Evolutionary conservation across 2,797 vertebrate genomes (phyloP).

Genomic region (Pitangus sulphuratus): DNA sequence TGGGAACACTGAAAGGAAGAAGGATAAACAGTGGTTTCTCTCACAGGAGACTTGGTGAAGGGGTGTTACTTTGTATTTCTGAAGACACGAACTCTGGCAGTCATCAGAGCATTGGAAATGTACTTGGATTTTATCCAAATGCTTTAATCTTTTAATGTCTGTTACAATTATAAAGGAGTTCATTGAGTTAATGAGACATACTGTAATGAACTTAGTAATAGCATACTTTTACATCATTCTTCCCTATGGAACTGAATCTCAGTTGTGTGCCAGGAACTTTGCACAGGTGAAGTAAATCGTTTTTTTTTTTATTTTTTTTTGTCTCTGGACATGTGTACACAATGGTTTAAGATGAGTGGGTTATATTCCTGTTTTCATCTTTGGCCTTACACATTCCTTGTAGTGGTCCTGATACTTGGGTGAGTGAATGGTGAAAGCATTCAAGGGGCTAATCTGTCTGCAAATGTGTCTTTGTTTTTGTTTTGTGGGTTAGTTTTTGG

Average conservation of each 20-base stretch:
- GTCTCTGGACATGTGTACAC: background rate
- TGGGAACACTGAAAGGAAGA: background rate
- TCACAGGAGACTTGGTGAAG: background rate
- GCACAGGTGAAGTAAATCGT: background rate
- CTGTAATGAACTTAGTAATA: slow-evolving; percentile 13
- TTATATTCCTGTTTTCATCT: background rate
- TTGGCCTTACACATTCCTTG: background rate
- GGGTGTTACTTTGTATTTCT: background rate
- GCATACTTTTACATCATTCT: background rate
- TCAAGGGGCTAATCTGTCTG: background rate
- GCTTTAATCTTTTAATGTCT: slow-evolving; percentile 10
- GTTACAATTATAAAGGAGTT: slow-evolving; percentile 21
- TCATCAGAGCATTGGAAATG: background rate
- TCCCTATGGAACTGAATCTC: background rate
- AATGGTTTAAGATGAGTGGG: background rate
- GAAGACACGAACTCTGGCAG: background rate
- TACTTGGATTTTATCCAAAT: slow-evolving; percentile 21
- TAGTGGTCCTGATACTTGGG: background rate
- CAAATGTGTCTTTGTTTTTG: background rate
- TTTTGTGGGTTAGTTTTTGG: background rate
- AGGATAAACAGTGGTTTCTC: background rate
- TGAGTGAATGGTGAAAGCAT: fast-evolving
- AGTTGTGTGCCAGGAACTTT: background rate
- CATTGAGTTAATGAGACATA: slow-evolving; percentile 43
- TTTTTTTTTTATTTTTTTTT: no score